Conservation (phyloP, 2,888 invertebrate genomes). For the Callosobruchus maculatus region DNA sequence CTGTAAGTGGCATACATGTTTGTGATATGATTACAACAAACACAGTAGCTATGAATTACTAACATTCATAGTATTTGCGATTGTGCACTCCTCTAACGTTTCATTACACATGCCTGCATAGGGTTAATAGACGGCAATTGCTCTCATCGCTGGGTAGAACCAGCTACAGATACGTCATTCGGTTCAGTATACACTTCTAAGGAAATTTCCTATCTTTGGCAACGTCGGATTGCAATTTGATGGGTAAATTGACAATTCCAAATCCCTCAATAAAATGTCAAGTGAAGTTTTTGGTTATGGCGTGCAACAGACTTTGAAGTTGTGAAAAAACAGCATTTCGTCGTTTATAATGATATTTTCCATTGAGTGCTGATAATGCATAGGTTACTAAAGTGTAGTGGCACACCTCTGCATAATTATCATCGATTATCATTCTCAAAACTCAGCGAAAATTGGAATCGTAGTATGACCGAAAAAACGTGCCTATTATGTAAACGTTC, state of each 20-base stretch:
- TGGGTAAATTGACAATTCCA: not conserved
- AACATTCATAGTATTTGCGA: no score
- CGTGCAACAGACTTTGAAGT: not conserved
- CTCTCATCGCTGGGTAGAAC: no score
- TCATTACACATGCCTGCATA: no score
- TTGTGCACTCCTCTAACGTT: no score
- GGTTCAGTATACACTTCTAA: not conserved
- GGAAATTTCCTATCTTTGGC: not conserved
- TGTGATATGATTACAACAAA: no score
- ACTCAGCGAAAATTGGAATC: constrained; percentile 24
- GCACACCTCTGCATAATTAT: constrained; percentile 29
- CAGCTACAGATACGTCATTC: no score
- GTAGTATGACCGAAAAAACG: constrained; percentile 28
- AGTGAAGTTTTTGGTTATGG: not conserved
- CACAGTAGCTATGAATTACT: no score
- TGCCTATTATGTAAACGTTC: constrained; percentile 41
- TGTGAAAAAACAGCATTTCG: not conserved
- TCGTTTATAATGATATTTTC: constrained; percentile 1
- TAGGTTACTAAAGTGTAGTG: constrained; percentile 35
- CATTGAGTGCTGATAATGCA: constrained; percentile 17
- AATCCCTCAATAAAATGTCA: not conserved
- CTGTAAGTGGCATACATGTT: no score
- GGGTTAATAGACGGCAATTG: no score
- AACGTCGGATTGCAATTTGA: not conserved
- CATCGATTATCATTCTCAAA: constrained; percentile 31